Evolutionary conservation across 1,140 invertebrate genomes (phyloP).

Genomic region (Lutraria rhynchaena): DNA sequence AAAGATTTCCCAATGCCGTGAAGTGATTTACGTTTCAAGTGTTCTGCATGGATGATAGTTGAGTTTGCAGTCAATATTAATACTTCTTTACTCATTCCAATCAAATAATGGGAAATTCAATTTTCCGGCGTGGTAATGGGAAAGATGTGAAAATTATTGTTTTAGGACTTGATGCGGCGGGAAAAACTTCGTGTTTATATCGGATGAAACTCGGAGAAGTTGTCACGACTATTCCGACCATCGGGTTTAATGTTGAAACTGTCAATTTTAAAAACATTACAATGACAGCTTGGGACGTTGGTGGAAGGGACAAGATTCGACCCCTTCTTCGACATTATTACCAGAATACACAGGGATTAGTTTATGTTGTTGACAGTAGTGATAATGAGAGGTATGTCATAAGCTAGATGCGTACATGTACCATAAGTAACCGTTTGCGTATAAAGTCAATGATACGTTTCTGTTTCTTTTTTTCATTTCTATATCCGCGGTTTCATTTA

Average conservation of each 20-base stretch:
- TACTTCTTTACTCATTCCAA: no score
- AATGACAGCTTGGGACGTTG: conserved; percentile 93
- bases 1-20: no score
- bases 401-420: no score
- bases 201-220: conserved; percentile 98
- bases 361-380: conserved; percentile 39
- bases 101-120: conserved; percentile 17
- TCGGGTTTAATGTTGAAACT: conserved; percentile 96
- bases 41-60: no score
- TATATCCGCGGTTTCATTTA: no score
- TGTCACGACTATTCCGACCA: conserved; percentile 99
- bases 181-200: conserved; percentile 99
- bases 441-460: no score
- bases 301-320: conserved; percentile 95
- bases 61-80: no score
- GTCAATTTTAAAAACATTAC: conserved; percentile 92
- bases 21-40: no score
- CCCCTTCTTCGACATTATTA: conserved; percentile 97
- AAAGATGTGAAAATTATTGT: conserved; percentile 26
- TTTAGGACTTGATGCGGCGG: conserved; percentile 94
- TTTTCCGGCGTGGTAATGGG: not conserved
- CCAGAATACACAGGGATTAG: conserved; percentile 87
- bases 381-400: conserved; percentile 20
- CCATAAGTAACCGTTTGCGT: no score
- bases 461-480: no score